Evolutionary conservation across 2,888 invertebrate species (phyloP), one percentile per base, ranked within the genome.

Genomic region (Troides aeacus): DNA sequence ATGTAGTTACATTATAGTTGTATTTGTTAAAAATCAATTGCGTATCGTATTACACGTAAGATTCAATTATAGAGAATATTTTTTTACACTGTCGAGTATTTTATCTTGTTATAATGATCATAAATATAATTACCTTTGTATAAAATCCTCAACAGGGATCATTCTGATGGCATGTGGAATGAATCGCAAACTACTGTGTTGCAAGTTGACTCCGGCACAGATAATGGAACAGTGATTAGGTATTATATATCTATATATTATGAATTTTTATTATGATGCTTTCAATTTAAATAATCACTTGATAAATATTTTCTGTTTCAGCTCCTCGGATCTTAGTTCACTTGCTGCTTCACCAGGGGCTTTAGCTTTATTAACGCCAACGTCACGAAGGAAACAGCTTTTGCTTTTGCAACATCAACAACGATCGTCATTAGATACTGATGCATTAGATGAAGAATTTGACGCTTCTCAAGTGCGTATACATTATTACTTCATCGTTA

Each of bases 131-230:
- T 46, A 46, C 46, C 15, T 46, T 46, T 12, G 3, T 46, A 46
- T 46, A 46, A 46, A 46, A 46, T 46, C 15, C 23, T 24, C 24
- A 23, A 24, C 78, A 91, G 96, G 80, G 97, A 97, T 84, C 97
- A 97, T 85, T 97, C 97, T 62, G 97, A 97, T 82, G 96, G 96
- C 64, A 95, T 96, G 80, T 97, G 97, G 97, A 97, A 97, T 87
- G 97, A 97, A 89, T 97, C 97, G 17, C 97, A 97, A 89, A 95
- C 96, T 12, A 97, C 97, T 0, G 96, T 97, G 21, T 92, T 97
- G 53, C 96, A 96, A 87, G 94, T 94, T 1, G 96, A 96, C 81
- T 95, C 95, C 21, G 94, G 94, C 59, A 94, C 94, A 21, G 94
- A 94, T 78, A 94, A 94, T 83, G 94, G 94, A 58, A 94, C 94